These are phyloP conservation scores for Dasyornis broadbenti DNA, from an alignment of 2,113 vertebrate genomes.

Conservation along the genomic window DNA sequence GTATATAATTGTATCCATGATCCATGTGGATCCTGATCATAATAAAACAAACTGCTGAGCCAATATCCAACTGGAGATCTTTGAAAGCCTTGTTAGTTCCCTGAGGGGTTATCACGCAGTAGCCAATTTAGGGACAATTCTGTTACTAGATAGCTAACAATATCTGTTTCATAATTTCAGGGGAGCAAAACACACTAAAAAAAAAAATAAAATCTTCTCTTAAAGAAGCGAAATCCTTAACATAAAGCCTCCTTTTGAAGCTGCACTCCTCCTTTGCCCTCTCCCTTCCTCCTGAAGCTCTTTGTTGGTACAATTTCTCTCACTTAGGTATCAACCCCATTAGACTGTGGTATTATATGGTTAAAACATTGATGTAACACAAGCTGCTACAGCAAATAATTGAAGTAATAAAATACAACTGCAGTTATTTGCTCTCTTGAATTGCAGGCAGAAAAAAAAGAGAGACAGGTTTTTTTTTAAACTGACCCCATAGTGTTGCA, in stretches of 20 bases:
- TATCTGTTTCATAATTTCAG: background rate
- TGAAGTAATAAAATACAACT: conserved; percentile 57
- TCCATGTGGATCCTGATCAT: background rate
- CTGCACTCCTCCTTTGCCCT: background rate
- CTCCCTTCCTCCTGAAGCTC: background rate
- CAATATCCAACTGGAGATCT: background rate
- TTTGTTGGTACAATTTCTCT: background rate
- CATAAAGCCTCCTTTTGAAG: background rate
- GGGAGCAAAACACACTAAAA: background rate
- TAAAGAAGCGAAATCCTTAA: background rate
- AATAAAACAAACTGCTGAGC: background rate
- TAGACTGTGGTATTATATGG: conserved; percentile 5
- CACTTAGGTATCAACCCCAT: conserved; percentile 51
- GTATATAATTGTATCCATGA: conserved; percentile 20
- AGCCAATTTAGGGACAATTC: background rate
- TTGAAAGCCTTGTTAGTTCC: background rate
- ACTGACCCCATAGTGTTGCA: background rate
- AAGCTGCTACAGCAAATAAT: conserved; percentile 54
- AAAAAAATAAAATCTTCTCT: background rate
- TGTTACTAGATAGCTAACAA: background rate
- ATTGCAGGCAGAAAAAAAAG: background rate
- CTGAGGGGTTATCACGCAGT: background rate
- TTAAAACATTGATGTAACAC: conserved; percentile 52
- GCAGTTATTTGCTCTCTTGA: conserved; percentile 33
- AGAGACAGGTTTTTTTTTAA: background rate